Conservation (phyloP, 2,888 invertebrate genomes). For the Mimumesa dahlbomi region DNA sequence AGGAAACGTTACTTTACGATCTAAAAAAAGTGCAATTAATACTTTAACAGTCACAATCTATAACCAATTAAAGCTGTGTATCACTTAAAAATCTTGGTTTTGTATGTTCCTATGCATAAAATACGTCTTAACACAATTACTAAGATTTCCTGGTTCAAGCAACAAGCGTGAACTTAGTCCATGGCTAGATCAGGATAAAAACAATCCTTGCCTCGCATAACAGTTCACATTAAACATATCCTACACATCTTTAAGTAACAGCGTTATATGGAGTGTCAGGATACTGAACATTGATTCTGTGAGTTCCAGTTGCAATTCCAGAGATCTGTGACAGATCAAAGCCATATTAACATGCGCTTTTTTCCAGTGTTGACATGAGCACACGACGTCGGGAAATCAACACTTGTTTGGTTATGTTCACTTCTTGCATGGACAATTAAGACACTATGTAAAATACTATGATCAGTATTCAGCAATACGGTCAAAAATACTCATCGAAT, state of each 20-base stretch:
- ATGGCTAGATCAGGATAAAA: constrained; percentile 60
- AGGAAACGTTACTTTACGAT: constrained; percentile 16
- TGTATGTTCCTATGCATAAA: constrained; percentile 21
- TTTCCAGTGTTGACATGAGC: constrained; percentile 59
- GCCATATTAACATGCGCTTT: constrained; percentile 57
- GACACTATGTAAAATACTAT: constrained; percentile 48
- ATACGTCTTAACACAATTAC: constrained; percentile 14
- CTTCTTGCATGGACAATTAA: constrained; percentile 53
- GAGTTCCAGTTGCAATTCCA: constrained; percentile 28
- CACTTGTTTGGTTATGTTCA: constrained; percentile 67
- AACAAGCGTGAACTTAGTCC: constrained; percentile 66
- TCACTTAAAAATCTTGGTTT: constrained; percentile 15
- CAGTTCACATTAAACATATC: constrained; percentile 49
- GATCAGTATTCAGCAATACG: constrained; percentile 30
- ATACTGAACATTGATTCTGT: constrained; percentile 18
- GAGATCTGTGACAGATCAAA: constrained; percentile 35
- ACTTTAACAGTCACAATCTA: constrained; percentile 40
- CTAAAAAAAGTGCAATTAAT: constrained; percentile 40
- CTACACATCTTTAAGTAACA: constrained; percentile 52
- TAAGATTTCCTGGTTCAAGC: constrained; percentile 56
- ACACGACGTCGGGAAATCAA: constrained; percentile 54
- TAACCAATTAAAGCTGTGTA: constrained; percentile 42
- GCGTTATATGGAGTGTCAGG: constrained; percentile 28
- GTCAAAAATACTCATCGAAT: constrained; percentile 20
- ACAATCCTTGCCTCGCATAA: constrained; percentile 67